Conservation (phyloP, 2,797 vertebrate genomes). For the Gallinago stenura region DNA sequence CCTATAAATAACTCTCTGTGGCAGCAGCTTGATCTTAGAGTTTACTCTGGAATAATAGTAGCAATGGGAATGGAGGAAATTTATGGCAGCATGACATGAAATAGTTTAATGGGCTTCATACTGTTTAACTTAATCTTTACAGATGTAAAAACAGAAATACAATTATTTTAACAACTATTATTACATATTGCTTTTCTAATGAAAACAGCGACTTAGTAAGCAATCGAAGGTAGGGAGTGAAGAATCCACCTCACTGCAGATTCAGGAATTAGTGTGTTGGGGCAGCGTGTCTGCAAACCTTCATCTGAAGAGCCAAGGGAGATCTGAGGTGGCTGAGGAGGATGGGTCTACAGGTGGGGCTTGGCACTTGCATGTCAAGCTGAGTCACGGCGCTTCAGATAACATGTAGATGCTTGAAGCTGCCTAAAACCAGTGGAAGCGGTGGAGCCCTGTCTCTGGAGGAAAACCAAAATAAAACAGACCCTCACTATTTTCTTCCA, state of each 20-base stretch:
- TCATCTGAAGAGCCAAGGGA: not conserved
- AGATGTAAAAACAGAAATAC: conserved; percentile 83
- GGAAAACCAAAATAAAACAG: not conserved
- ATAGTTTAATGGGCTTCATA: conserved; percentile 78
- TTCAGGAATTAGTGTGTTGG: not conserved
- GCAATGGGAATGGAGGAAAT: conserved; percentile 74
- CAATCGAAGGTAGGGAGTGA: not conserved
- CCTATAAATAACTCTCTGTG: conserved; percentile 82
- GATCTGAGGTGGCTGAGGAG: not conserved
- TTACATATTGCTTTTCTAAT: conserved; percentile 74
- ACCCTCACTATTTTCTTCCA: not conserved
- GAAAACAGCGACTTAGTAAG: conserved; percentile 61
- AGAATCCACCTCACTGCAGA: not conserved
- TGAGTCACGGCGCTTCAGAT: fast-evolving
- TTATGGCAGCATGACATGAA: conserved; percentile 73
- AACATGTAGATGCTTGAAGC: not conserved
- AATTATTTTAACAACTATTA: conserved; percentile 80
- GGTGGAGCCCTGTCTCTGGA: not conserved
- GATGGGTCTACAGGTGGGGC: not conserved
- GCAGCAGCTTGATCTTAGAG: conserved; percentile 75
- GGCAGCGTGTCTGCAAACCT: not conserved
- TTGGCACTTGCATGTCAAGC: not conserved
- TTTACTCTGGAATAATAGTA: conserved; percentile 78
- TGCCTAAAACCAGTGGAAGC: not conserved
- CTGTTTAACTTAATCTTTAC: conserved; percentile 80